Percentiles rank a stretch among this genome's conserved stretches.
Evolutionary conservation across 1,140 invertebrate species (phyloP).

Genomic region (Wiebesia pumilae): DNA sequence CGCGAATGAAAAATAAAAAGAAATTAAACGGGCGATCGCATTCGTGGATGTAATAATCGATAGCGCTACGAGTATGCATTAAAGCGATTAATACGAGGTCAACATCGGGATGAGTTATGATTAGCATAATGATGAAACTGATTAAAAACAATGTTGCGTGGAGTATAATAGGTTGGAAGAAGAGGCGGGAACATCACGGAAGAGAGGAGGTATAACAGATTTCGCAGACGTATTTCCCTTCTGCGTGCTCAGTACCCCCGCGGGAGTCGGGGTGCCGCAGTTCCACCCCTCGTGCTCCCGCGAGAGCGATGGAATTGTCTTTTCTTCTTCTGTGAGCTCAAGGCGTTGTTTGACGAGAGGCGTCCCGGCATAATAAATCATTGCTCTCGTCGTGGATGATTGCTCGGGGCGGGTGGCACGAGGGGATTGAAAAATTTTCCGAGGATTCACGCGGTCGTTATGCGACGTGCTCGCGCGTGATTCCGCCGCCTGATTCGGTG

Average conservation of each 20-base stretch:
- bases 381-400: slow-evolving; percentile 31
- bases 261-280: slow-evolving; percentile 4
- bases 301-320: slow-evolving; percentile 29
- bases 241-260: not conserved
- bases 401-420: not conserved
- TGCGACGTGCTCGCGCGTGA: not conserved
- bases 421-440: not conserved
- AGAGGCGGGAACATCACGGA: not conserved
- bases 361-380: not conserved
- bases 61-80: not conserved
- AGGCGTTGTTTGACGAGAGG: slow-evolving; percentile 9
- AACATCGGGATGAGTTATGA: not conserved
- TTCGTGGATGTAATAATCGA: not conserved
- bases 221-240: slow-evolving; percentile 56
- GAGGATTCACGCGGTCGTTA: not conserved
- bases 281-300: not conserved
- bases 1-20: not conserved
- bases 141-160: not conserved
- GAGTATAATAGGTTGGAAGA: not conserved
- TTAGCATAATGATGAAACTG: not conserved
- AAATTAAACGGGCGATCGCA: not conserved
- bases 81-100: not conserved
- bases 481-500: not conserved
- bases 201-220: slow-evolving; percentile 59
- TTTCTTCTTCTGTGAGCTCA: slow-evolving; percentile 26